Conservation (phyloP, 2,113 vertebrate species). For the Prunella fulvescens region DNA sequence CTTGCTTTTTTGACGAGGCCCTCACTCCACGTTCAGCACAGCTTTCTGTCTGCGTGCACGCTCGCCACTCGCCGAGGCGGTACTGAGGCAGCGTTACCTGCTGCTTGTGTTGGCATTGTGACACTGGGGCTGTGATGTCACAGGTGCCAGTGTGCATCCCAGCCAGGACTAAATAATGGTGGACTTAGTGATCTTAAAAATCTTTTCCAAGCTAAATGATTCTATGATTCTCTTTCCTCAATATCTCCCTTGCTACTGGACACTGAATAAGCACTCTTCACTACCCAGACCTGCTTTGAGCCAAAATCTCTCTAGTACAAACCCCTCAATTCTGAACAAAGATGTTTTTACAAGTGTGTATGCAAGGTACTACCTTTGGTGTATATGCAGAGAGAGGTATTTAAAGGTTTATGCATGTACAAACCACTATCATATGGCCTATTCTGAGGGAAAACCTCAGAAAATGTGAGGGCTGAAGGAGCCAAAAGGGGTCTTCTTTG, state of each 20-base stretch:
- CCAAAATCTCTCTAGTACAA: neutral
- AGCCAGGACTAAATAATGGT: neutral
- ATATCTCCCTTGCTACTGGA: neutral
- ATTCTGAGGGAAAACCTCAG: neutral
- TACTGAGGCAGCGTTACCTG: neutral
- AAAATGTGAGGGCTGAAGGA: neutral
- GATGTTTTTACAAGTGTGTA: neutral
- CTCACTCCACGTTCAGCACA: neutral
- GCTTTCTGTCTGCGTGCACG: neutral
- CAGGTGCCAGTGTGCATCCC: neutral
- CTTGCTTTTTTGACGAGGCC: neutral
- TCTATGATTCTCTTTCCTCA: neutral
- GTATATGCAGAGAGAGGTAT: rapidly evolving
- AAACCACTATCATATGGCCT: neutral
- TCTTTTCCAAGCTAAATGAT: neutral
- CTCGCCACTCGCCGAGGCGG: neutral
- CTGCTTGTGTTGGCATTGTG: neutral
- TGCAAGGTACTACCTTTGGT: neutral
- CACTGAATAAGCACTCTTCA: neutral
- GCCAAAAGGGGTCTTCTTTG: neutral
- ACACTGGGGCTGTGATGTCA: neutral
- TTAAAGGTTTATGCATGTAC: neutral
- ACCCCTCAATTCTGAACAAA: neutral
- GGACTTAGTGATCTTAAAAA: neutral
- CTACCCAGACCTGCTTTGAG: neutral